Percentiles rank a stretch among this genome's conserved stretches.
Conservation (phyloP, 2,113 vertebrate genomes). For the Campylomormyrus numenius region DNA sequence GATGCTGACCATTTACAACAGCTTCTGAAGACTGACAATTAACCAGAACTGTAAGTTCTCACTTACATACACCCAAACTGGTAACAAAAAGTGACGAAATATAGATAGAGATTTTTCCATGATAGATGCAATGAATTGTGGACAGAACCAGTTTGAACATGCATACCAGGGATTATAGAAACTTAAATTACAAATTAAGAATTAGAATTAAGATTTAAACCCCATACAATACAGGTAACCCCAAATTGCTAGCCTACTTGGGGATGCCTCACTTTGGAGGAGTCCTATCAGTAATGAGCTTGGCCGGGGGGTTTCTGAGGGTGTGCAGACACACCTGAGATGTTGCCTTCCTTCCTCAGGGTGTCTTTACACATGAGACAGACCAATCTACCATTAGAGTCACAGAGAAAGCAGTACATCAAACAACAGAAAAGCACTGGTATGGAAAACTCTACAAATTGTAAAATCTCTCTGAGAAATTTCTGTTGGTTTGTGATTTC, state of each 20-base stretch:
- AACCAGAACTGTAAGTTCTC: neutral
- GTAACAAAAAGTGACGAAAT: neutral
- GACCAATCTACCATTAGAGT: neutral
- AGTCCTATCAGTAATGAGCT: neutral
- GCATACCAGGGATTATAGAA: neutral
- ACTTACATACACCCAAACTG: slow-evolving; percentile 8
- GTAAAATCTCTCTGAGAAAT: neutral
- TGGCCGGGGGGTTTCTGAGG: neutral
- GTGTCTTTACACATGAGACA: neutral
- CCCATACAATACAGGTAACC: neutral
- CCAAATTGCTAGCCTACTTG: neutral
- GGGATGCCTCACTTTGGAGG: neutral
- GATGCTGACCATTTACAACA: slow-evolving; percentile 22
- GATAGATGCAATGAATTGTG: neutral
- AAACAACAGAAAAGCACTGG: neutral
- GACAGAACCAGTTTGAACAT: neutral
- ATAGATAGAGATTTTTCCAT: neutral
- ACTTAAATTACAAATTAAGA: neutral
- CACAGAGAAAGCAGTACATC: neutral
- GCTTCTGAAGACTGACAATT: slow-evolving; percentile 21
- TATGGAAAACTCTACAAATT: neutral
- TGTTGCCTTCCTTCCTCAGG: neutral
- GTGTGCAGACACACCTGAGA: neutral
- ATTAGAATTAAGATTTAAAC: neutral
- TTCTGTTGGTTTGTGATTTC: neutral